Evolutionary conservation across 2,797 vertebrate species (phyloP), one percentile per base, ranked within the genome.

Genomic region (Podarcis siculus): DNA sequence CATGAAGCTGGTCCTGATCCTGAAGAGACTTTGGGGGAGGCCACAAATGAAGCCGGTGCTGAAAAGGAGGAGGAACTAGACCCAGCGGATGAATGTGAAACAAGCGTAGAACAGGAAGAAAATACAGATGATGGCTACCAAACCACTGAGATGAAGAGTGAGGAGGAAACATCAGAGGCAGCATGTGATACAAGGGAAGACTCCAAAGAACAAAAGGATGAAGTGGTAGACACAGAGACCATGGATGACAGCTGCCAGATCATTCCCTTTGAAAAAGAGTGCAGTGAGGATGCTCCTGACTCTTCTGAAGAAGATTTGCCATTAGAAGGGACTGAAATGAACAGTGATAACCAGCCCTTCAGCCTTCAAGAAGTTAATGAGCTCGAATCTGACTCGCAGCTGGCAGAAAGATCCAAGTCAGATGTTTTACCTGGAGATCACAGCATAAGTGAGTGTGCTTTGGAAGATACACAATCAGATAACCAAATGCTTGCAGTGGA

Each of bases 191-290:
- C n/a, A 13, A 91, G 30, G 8, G 82, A 88, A 85, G 89, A 87
- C 13, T 45, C 45, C 82, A 42, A 2, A 67, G 86, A 90, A 72
- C 76, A 45, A n/a, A 86, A 86, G 2, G 87, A 90, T 77, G 92
- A 87, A 76, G 9, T 37, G 9, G 1, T 37, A 75, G 92, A 89
- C 72, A 87, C 89, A 2, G 95, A 96, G 8, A 79, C 76, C 27
- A 78, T 49, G 0, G 94, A 96, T 87, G 95, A 95, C 2, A 91
- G 86, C 75, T 96, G 94, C 88, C 96, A 95, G 7, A 96, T 93
- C 78, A 64, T 94, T 87, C 93, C 93, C 75, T 96, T 91, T 32
- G 96, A 97, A 79, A 95, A 89, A 2, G 94, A 95, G 39, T 71
- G 78, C n/a, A 2, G 13, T 78, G 94, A 96, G 0, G 95, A 93